A percentile compares a stretch with the other conserved stretches of the same genome.
phyloP scores from a whole-genome alignment of 2,797 vertebrate species.

The Myripristis jacobus region DNA sequence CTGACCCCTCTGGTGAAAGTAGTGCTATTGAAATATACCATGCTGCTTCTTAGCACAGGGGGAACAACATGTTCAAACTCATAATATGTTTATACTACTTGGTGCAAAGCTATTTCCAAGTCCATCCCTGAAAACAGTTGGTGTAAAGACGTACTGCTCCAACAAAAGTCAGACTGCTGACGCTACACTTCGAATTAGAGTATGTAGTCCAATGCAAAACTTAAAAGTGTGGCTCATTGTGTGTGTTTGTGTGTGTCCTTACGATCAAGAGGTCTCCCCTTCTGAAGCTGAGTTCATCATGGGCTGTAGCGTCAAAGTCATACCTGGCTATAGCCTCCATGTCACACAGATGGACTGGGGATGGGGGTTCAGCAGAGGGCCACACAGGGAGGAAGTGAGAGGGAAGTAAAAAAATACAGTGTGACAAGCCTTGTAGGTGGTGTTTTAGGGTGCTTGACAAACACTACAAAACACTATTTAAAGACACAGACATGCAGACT shows the following conservation, averaged over 20 bases:
- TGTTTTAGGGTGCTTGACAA: too few species aligned
- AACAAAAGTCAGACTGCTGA: not conserved
- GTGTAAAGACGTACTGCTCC: not conserved
- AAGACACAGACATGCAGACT: too few species aligned
- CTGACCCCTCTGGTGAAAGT: too few species aligned
- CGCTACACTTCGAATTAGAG: not conserved
- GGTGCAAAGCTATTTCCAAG: too few species aligned
- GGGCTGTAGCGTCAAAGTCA: constrained; percentile 85
- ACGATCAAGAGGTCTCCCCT: constrained; percentile 87
- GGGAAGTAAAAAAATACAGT: too few species aligned
- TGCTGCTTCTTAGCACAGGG: too few species aligned
- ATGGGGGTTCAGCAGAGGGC: not conserved
- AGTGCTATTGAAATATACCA: too few species aligned
- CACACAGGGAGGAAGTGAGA: not conserved
- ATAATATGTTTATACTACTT: too few species aligned
- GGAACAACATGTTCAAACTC: too few species aligned
- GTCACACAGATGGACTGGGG: constrained; percentile 15
- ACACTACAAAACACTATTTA: too few species aligned
- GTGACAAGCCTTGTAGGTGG: too few species aligned
- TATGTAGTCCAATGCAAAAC: not conserved
- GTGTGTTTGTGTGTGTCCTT: constrained; percentile 29
- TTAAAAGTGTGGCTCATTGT: not conserved
- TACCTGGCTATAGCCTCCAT: constrained; percentile 91
- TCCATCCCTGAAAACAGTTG: too few species aligned
- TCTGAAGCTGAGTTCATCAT: constrained; percentile 89